These are phyloP conservation scores for Tympanoctomys barrerae DNA, from an alignment of 2,797 vertebrate genomes.

Conservation along the genomic window DNA sequence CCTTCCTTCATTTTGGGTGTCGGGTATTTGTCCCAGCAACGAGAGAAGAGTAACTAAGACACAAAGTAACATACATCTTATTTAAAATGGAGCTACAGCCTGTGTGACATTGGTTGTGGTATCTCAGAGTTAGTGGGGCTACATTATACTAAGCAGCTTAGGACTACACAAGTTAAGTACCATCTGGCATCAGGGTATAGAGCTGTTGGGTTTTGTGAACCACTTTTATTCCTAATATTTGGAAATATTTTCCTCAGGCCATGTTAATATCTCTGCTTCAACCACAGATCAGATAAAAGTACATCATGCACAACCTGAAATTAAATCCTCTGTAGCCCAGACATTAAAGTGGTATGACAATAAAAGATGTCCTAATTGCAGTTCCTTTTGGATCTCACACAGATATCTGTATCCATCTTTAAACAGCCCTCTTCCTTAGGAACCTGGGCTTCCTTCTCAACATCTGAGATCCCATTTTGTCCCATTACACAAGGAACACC, in stretches of 20 bases:
- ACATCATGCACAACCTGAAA: slow-evolving; percentile 83
- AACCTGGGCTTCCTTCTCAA: slow-evolving; percentile 87
- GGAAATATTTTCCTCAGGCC: background rate
- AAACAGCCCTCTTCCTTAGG: slow-evolving; percentile 95
- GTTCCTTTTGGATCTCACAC: slow-evolving; percentile 98
- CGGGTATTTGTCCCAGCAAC: too few relatives aligned
- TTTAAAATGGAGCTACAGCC: background rate
- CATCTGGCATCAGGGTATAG: background rate
- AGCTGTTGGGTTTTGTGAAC: background rate
- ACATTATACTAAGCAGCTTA: slow-evolving; percentile 66
- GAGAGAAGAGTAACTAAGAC: too few relatives aligned
- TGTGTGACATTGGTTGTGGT: slow-evolving; percentile 72
- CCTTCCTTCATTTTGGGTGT: too few relatives aligned
- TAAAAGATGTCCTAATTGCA: slow-evolving; percentile 91
- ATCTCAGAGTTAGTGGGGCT: slow-evolving; percentile 68
- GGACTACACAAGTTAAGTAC: slow-evolving; percentile 62
- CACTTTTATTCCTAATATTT: background rate
- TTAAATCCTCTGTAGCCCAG: slow-evolving; percentile 64
- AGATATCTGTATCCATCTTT: slow-evolving; percentile 96
- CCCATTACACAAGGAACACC: background rate
- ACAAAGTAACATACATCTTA: background rate
- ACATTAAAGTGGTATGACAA: background rate
- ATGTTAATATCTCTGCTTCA: background rate
- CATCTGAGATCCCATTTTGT: background rate
- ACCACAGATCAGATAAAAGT: slow-evolving; percentile 73